A percentile compares a stretch with the other conserved stretches of the same genome.
These are phyloP conservation scores for Pseudorhiza aurosa DNA, from an alignment of 30 jellyfish, hydroid and myxozoan species.

Conservation along the genomic window DNA sequence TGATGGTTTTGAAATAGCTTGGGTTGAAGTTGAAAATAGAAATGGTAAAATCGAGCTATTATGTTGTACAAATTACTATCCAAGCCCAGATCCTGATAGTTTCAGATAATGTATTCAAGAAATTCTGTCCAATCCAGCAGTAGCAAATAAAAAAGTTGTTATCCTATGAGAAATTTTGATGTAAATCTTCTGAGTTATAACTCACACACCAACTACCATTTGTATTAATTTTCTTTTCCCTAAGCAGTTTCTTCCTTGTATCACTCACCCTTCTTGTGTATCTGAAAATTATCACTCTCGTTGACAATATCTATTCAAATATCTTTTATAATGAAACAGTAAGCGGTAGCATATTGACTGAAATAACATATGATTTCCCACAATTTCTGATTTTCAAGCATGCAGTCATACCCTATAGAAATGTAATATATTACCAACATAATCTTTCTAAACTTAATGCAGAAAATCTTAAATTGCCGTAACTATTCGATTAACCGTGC, in stretches of 20 bases:
- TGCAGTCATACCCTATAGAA: slow-evolving; percentile 7
- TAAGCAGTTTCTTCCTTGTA: not conserved
- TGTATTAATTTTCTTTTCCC: too few relatives aligned
- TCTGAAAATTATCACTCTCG: slow-evolving; percentile 4
- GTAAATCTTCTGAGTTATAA: not conserved
- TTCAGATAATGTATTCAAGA: not conserved
- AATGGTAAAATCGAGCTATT: not conserved
- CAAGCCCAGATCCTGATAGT: not conserved
- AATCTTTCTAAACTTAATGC: not conserved
- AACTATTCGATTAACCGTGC: too few relatives aligned
- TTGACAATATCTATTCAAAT: slow-evolving; percentile 22
- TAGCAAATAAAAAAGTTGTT: not conserved
- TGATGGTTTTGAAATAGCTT: slow-evolving; percentile 6
- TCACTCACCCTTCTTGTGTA: slow-evolving; percentile 5
- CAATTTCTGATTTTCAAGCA: slow-evolving; percentile 23
- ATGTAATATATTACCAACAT: not conserved
- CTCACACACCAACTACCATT: slow-evolving; percentile 11
- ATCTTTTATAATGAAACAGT: not conserved
- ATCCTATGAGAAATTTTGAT: slow-evolving; percentile 4
- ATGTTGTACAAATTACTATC: not conserved
- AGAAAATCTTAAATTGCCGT: not conserved
- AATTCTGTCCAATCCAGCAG: not conserved
- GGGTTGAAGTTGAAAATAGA: slow-evolving; percentile 16
- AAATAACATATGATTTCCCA: slow-evolving; percentile 26
- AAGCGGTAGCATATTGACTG: slow-evolving; percentile 9